Base-by-base conservation (phyloP, 2,797 vertebrate genomes). In the Hipposideros larvatus region DNA sequence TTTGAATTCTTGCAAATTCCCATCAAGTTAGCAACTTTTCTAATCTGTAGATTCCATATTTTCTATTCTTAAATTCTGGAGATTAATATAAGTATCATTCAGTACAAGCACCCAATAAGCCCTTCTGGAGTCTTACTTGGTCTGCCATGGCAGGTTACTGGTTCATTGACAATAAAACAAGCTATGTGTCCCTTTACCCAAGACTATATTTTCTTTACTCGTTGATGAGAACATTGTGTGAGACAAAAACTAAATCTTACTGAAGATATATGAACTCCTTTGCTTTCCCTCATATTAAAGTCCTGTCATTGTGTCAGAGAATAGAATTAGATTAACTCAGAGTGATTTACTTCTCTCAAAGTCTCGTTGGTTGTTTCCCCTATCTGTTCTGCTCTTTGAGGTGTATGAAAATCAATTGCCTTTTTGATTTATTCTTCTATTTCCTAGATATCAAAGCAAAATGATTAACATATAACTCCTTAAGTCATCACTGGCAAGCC, bases 351-450 rank as follows among this genome's bases (percentile, higher is more conserved):
- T 86, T 83, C 66, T 80, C 18, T 79, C 37, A 73, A 37, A 94
- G 70, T 86, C 86, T 71, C 34, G 53, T 78, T 91, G 41, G 63
- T 77, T 75, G 41, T 77, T 87, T 63, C n/a, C n/a, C 37, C 87
- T 15, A 61, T 71, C 94, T 93, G 80, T 94, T 70, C 78, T 94
- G 53, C 24, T 88, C 53, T 94, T 77, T 82, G 74, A 95, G 43
- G 37, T 88, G 1, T 78, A 82, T 46, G 48, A 94, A 90, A 96
- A 92, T 91, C 65, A 88, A 71, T 14, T 86, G 41, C 95, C 73
- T 92, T 78, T 87, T 90, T 96, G 11, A 96, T 92, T 96, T 94
- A 96, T 91, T 70, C 51, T 34, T 83, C 75, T 91, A 43, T 91
- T 71, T 92, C 86, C 61, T 68, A 87, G 28, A 77, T 91, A 91